Conservation (phyloP, 2,113 vertebrate species). For the Chloebia gouldiae region DNA sequence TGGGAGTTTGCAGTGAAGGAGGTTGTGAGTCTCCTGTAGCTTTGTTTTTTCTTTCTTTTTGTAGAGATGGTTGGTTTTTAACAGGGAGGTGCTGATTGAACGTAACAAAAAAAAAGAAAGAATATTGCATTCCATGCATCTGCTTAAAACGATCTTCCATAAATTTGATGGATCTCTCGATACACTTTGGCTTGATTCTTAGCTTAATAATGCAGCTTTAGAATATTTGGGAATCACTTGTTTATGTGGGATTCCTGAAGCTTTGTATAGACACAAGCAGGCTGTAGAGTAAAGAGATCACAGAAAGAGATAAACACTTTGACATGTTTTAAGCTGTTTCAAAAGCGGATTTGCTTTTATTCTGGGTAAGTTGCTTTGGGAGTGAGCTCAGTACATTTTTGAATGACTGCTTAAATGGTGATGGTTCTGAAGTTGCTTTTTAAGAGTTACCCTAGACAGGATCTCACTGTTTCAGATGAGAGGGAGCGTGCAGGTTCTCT, state of each 20-base stretch:
- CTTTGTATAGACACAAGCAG: background rate
- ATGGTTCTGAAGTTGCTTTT: background rate
- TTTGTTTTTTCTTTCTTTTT: background rate
- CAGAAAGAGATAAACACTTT: conserved; percentile 24
- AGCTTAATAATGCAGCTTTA: background rate
- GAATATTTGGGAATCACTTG: background rate
- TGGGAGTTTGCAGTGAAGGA: background rate
- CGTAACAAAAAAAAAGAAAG: background rate
- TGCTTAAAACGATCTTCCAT: background rate
- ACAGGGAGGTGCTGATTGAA: background rate
- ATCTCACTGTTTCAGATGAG: background rate
- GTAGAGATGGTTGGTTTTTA: background rate
- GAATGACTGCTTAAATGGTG: background rate
- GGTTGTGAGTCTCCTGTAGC: background rate
- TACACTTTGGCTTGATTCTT: background rate
- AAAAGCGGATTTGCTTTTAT: conserved; percentile 55
- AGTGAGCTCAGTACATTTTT: background rate
- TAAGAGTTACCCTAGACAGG: background rate
- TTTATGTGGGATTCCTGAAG: background rate
- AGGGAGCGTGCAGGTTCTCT: background rate
- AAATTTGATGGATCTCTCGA: background rate
- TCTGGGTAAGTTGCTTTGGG: conserved; percentile 28
- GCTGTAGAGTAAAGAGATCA: conserved; percentile 3
- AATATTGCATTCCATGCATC: rapidly evolving
- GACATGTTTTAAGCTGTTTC: conserved; percentile 28